A percentile compares a stretch with the other conserved stretches of the same genome.
These are phyloP conservation scores for Tiliacea citrago DNA, from an alignment of 2,888 invertebrate genomes.

Conservation along the genomic window DNA sequence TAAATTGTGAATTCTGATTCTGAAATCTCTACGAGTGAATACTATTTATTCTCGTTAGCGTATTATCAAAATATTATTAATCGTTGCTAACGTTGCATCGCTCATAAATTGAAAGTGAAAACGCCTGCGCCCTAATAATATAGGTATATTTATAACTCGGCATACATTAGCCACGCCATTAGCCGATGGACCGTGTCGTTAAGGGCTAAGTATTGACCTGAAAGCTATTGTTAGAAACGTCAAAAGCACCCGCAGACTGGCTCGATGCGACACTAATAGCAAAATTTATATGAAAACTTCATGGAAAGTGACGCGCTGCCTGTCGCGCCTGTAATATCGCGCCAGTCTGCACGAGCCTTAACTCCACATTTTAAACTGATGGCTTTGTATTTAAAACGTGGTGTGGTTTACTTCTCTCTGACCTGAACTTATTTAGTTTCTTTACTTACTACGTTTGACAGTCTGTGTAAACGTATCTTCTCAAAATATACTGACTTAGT, in stretches of 20 bases:
- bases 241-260: no score
- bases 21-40: conserved; percentile 16
- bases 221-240: conserved; percentile 79
- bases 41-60: conserved; percentile 14
- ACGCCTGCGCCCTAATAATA: conserved; percentile 72
- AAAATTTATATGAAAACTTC: no score
- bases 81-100: conserved; percentile 32
- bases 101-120: conserved; percentile 67
- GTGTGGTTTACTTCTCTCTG: conserved; percentile 12
- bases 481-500: conserved; percentile 22
- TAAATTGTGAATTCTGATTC: conserved; percentile 10
- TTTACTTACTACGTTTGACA: conserved; percentile 13
- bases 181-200: conserved; percentile 79
- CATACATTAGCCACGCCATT: conserved; percentile 83
- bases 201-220: conserved; percentile 81
- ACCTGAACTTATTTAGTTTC: conserved; percentile 17
- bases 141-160: conserved; percentile 82
- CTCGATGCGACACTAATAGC: no score
- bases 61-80: conserved; percentile 13
- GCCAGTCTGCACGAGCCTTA: background rate
- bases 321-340: no score
- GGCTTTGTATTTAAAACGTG: conserved; percentile 29
- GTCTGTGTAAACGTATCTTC: conserved; percentile 20
- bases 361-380: conserved; percentile 56
- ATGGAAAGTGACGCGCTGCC: no score